Base-by-base conservation (phyloP, 2,888 invertebrate genomes). In the Drosophila nr. perissopoda region DNA sequence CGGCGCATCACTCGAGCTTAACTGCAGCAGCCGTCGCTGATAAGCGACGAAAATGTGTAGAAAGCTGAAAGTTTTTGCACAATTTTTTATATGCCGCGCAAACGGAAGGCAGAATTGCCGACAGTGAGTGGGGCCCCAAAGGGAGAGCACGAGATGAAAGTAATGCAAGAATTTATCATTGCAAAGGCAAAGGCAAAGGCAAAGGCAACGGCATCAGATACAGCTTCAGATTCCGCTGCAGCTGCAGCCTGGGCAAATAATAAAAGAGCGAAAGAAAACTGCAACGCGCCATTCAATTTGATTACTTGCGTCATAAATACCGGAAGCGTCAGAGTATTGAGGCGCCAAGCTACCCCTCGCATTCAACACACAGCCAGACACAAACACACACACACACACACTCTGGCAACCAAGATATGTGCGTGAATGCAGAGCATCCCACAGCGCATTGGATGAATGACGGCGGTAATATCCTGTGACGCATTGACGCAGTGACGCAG, bases 251-350 rank as follows among this genome's bases (percentile, higher is more conserved):
- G 69, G 63, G 69, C 87, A 89, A 89, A 89, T 84, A 89, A 56
- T 38, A 56, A 56, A 89, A 84, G 84, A 77, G 74, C 73, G 57
- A 81, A 72, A 65, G 53, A 73, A 54, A 89, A 82, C 82, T 84
- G 84, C 84, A 89, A 87, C 80, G 87, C 90, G 73, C 90, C 90
- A 87, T 87, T 87, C 87, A 90, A 87, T 87, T 87, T 87, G 87
- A 87, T 87, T 87, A 90, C 87, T 90, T 90, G 87, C 87, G 83
- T 90, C 87, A 87, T 87, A 90, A 87, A 87, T 87, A 87, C 87
- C 87, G 87, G 87, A 87, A 87, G 87, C 90, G 83, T 81, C 89
- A 76, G 89, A 75, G 90, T 89, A 85, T 87, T 89, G 87, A 89
- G 80, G 85, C 87, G 85, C 89, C 80, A 77, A 60, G 53, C 66